Conservation (phyloP, 1,140 invertebrate genomes). For the Lamellibrachia luymesi region DNA sequence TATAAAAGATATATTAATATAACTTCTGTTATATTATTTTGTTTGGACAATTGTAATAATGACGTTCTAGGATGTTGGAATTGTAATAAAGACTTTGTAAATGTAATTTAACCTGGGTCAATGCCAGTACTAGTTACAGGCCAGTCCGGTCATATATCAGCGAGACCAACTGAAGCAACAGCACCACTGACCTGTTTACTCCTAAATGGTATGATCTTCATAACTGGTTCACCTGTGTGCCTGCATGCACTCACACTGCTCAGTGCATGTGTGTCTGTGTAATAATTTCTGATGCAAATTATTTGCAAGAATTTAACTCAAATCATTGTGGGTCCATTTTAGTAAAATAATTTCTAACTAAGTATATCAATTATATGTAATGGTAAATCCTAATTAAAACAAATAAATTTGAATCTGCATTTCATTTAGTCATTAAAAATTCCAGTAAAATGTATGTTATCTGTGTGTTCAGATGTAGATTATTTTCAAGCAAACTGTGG, state of each 20-base stretch:
- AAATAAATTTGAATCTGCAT: not conserved
- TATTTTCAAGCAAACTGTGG: not conserved
- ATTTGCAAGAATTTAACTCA: not conserved
- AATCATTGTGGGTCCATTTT: not conserved
- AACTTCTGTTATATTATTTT: too few species aligned
- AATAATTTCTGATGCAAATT: not conserved
- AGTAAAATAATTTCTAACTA: not conserved
- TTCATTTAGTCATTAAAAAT: not conserved
- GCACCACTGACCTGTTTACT: not conserved
- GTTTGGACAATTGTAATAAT: too few species aligned
- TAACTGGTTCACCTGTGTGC: slow-evolving; percentile 2
- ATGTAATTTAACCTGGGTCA: too few species aligned
- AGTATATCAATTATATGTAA: not conserved
- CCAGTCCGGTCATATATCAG: not conserved
- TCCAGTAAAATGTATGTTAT: not conserved
- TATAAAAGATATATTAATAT: too few species aligned
- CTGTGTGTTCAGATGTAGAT: not conserved
- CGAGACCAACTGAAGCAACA: not conserved
- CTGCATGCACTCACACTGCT: not conserved
- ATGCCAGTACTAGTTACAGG: not conserved
- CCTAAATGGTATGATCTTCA: not conserved
- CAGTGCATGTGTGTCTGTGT: not conserved
- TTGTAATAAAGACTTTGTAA: too few species aligned
- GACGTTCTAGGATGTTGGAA: too few species aligned
- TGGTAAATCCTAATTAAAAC: not conserved